phyloP scores from a whole-genome alignment of 2,888 invertebrate species.

The Arenicola marina region DNA sequence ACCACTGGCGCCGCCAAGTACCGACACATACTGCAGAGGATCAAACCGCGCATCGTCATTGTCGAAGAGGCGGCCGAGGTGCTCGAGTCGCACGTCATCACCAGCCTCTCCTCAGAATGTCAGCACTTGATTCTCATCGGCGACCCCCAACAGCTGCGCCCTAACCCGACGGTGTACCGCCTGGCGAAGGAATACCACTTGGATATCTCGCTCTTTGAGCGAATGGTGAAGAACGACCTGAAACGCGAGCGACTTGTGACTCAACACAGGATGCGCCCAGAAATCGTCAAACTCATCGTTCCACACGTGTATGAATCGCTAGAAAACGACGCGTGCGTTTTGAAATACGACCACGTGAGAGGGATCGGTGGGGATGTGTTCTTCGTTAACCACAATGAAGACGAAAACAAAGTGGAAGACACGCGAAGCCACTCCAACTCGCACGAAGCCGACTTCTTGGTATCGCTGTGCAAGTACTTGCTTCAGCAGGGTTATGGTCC shows the following conservation, averaged over 20 bases:
- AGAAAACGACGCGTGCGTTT: conserved; percentile 43
- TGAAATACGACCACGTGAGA: conserved; percentile 36
- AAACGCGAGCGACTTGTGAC: conserved; percentile 67
- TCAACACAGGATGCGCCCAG: conserved; percentile 65
- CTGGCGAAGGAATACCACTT: conserved; percentile 72
- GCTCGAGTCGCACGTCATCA: conserved; percentile 81
- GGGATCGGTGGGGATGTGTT: conserved; percentile 47
- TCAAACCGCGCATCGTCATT: conserved; percentile 61
- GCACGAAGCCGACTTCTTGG: conserved; percentile 48
- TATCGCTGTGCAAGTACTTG: conserved; percentile 45
- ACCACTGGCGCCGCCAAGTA: conserved; percentile 55
- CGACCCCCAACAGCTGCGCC: conserved; percentile 82
- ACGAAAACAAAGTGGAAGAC: conserved; percentile 39
- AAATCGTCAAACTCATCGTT: conserved; percentile 47
- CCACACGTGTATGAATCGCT: conserved; percentile 47
- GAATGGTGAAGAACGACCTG: conserved; percentile 73
- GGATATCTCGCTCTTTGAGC: conserved; percentile 81
- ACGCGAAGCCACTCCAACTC: conserved; percentile 45
- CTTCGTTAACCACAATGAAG: conserved; percentile 46
- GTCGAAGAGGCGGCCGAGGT: conserved; percentile 91
- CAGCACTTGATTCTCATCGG: conserved; percentile 83
- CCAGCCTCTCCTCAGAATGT: conserved; percentile 73
- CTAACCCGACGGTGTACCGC: conserved; percentile 72
- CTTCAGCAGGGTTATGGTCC: conserved; percentile 49
- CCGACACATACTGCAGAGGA: conserved; percentile 44